Base-by-base conservation (phyloP, 2,888 invertebrate species). In the Theodoxus fluviatilis region DNA sequence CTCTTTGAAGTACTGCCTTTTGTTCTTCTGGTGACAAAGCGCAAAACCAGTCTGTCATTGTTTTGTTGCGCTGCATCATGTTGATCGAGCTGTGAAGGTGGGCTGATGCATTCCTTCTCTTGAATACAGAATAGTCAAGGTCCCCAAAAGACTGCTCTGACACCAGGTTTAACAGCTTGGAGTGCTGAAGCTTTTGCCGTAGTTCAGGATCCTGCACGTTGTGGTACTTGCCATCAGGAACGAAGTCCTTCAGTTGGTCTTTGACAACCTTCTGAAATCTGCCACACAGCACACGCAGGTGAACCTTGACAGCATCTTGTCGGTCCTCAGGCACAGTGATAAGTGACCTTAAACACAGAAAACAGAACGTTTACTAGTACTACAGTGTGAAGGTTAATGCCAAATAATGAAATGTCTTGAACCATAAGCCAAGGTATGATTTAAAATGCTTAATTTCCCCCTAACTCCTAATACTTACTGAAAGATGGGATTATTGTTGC, bases 41-140 rank as follows among this genome's bases (percentile, higher is more conserved):
- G n/a, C n/a, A n/a, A n/a, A n/a, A n/a, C n/a, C n/a, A n/a, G n/a
- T n/a, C n/a, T n/a, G n/a, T n/a, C n/a, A n/a, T n/a, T n/a, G n/a
- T n/a, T n/a, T n/a, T n/a, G n/a, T n/a, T n/a, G n/a, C n/a, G n/a
- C n/a, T n/a, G n/a, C n/a, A n/a, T n/a, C n/a, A 57, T 57, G 3
- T 57, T n/a, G 15, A 57, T 28, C 2, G 57, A 57, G 3, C 7
- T 25, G 28, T 57, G 25, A 9, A 9, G 25, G 3, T 57, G 57
- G 28, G 57, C 28, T 57, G 57, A 9, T 7, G 57, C 57, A 57
- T 57, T 57, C 31, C 57, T 57, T 28, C 57, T 7, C 57, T 57
- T 57, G 57, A 57, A 57, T 9, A 57, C 18, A 2, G 57, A 57
- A 15, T 9, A 57, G 28, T 57, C 57, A 3, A 57, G 25, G 18